Percentiles rank a stretch among this genome's conserved stretches.
Conservation (phyloP, 2,888 invertebrate species). For the Anagyrus pseudococci region DNA sequence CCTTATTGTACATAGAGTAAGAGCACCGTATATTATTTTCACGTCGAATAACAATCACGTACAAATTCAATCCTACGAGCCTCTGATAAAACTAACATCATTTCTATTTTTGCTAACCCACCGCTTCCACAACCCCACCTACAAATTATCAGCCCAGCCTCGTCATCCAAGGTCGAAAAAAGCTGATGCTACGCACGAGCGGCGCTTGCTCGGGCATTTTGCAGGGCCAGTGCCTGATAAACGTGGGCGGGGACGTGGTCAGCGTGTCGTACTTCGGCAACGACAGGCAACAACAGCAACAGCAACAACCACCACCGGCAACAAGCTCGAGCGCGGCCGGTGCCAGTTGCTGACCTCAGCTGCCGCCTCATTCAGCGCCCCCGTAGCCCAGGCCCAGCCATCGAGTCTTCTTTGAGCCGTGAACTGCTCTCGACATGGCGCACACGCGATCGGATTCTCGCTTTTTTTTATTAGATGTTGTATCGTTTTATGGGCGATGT, state of each 20-base stretch:
- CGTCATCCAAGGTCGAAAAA: neutral
- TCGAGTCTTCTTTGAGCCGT: conserved; percentile 9
- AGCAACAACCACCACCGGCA: neutral
- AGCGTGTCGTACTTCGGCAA: conserved; percentile 75
- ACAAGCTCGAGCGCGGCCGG: neutral
- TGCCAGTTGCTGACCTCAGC: conserved; percentile 57
- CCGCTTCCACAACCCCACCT: too few species aligned
- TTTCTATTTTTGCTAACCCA: too few species aligned
- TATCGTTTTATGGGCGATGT: too few species aligned
- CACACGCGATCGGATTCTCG: too few species aligned
- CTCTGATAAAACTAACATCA: too few species aligned
- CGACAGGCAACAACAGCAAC: conserved; percentile 50
- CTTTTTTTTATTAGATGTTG: too few species aligned
- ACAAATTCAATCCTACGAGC: too few species aligned
- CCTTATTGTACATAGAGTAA: too few species aligned
- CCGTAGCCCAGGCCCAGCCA: conserved; percentile 48
- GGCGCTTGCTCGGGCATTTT: conserved; percentile 51
- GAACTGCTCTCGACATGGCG: too few species aligned
- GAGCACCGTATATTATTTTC: too few species aligned
- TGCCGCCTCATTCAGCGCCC: conserved; percentile 54
- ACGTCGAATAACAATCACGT: too few species aligned
- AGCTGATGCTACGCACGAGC: neutral
- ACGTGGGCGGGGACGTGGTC: conserved; percentile 94
- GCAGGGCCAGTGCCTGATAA: conserved; percentile 94
- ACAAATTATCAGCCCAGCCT: too few species aligned